Base-by-base conservation (phyloP, 2,797 vertebrate genomes). In the Anabas testudineus region DNA sequence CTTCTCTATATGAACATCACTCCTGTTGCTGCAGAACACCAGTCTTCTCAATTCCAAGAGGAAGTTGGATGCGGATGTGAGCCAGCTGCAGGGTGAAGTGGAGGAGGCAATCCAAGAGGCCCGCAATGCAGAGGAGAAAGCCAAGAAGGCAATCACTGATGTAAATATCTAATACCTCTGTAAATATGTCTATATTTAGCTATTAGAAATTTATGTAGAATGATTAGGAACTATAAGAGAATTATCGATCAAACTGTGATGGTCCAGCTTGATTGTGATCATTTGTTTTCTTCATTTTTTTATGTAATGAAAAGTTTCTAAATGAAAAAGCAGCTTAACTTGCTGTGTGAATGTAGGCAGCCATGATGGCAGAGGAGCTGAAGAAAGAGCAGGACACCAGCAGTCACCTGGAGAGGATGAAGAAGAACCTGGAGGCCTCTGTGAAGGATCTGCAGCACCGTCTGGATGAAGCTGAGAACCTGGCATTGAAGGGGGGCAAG, bases 351-450 rank as follows among this genome's bases (percentile, higher is more conserved):
- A 12, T 46, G 22, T 28, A 97, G 96, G 95, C 95, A 0, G 94
- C 96, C 80, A 95, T 96, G 95, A 96, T 97, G 95, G 95, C 95
- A 0, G 88, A 89, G 68, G 83, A 86, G 72, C 78, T 87, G 66
- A 96, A 96, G 91, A 96, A 97, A 84, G 94, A 94, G 77, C 95
- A 96, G 86, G 95, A 96, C 82, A 95, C 95, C 81, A 95, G 94
- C 0, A 92, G 94, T 55, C 95, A 96, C 70, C 90, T 96, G 81
- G 95, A 96, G 83, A 90, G 95, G 67, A 95, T 96, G 95, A 96
- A 94, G 86, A 95, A 95, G 88, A 95, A 95, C 89, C 67, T 95
- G 63, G 95, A 87, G 62, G 58, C 19, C 4, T 83, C 82, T 8
- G 78, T 86, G 32, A 89, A 86, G 61, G 85, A 87, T 10, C 79